Evolutionary conservation across 2,888 invertebrate species (phyloP).

Genomic region (Tetranychus truncatus): DNA sequence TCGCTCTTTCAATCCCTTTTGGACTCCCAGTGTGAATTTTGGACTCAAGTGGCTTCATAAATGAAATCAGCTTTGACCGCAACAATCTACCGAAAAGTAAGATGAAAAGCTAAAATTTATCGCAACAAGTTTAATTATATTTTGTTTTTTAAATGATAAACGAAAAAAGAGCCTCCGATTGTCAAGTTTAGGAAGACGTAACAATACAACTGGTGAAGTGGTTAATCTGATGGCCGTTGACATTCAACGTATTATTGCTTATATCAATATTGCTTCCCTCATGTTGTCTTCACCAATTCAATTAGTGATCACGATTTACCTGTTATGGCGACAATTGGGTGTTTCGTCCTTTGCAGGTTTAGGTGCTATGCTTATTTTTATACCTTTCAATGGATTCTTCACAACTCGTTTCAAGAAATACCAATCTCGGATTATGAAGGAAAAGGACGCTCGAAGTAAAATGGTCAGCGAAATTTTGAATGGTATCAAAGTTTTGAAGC

Average conservation of each 20-base stretch:
- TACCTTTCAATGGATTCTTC: conserved; percentile 28
- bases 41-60: conserved; percentile 32
- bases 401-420: too few relatives aligned
- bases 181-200: conserved; percentile 34
- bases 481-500: too few relatives aligned
- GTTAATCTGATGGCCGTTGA: conserved; percentile 40
- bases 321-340: conserved; percentile 28
- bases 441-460: too few relatives aligned
- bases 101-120: not conserved
- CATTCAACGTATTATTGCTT: conserved; percentile 33
- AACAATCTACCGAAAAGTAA: conserved; percentile 56
- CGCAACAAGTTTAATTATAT: conserved; percentile 32
- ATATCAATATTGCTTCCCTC: conserved; percentile 32
- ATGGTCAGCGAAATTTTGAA: too few relatives aligned
- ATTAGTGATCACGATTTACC: conserved; percentile 26
- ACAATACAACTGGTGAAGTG: conserved; percentile 38
- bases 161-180: conserved; percentile 25
- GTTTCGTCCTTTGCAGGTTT: conserved; percentile 36
- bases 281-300: conserved; percentile 33
- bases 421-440: too few relatives aligned
- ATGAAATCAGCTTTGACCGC: conserved; percentile 72
- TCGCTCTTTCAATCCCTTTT: too few relatives aligned
- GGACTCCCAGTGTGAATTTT: too few relatives aligned
- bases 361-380: conserved; percentile 36
- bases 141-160: too few relatives aligned